A percentile compares a stretch with the other conserved stretches of the same genome.
These are phyloP conservation scores for Solenopsis invicta DNA, from an alignment of 1,140 invertebrate species.

Conservation along the genomic window DNA sequence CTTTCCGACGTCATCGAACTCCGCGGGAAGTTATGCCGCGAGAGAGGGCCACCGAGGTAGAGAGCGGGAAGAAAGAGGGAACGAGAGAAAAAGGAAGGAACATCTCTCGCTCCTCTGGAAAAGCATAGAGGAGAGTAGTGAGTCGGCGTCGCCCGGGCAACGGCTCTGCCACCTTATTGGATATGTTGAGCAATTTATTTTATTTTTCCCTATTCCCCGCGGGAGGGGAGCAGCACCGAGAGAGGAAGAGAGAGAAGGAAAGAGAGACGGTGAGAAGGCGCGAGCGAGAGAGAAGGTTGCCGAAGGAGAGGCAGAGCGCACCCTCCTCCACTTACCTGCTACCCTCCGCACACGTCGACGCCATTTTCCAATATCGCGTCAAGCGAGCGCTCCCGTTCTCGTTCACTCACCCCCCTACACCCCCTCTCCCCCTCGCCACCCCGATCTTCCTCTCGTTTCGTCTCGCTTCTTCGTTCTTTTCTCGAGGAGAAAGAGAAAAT, in stretches of 20 bases:
- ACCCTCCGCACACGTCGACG: slow-evolving; percentile 84
- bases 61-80: slow-evolving; percentile 70
- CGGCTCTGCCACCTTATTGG: slow-evolving; percentile 87
- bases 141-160: slow-evolving; percentile 86
- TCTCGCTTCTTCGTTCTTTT: slow-evolving; percentile 65
- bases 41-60: slow-evolving; percentile 61
- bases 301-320: slow-evolving; percentile 72
- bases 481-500: slow-evolving; percentile 62
- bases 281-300: slow-evolving; percentile 65
- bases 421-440: slow-evolving; percentile 28
- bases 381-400: slow-evolving; percentile 78
- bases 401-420: slow-evolving; percentile 62
- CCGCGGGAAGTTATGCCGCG: slow-evolving; percentile 69
- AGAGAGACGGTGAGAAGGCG: not conserved
- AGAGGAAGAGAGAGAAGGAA: slow-evolving; percentile 29
- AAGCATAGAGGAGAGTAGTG: slow-evolving; percentile 80
- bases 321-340: slow-evolving; percentile 73
- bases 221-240: not conserved
- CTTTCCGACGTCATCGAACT: slow-evolving; percentile 63
- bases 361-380: slow-evolving; percentile 86
- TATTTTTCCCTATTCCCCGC: slow-evolving; percentile 85
- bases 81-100: slow-evolving; percentile 63
- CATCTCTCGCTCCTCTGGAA: slow-evolving; percentile 74
- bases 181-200: slow-evolving; percentile 87
- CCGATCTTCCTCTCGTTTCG: slow-evolving; percentile 57